These are phyloP conservation scores for Azemiops feae DNA, from an alignment of 2,113 vertebrate species.

Conservation along the genomic window DNA sequence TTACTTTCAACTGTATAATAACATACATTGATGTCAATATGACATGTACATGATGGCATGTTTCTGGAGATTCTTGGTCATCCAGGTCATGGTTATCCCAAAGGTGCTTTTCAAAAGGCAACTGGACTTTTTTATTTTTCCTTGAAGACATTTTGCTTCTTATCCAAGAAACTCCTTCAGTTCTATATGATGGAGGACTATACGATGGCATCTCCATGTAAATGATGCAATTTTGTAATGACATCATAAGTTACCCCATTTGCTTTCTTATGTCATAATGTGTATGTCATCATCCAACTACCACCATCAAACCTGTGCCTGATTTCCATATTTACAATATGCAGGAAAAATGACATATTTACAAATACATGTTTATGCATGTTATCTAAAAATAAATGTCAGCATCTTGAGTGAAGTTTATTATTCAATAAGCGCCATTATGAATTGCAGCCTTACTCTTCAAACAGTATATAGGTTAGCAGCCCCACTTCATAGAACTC, in stretches of 20 bases:
- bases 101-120: too few relatives aligned
- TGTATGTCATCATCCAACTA: neutral
- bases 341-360: accelerated
- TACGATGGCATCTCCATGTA: neutral
- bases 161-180: too few relatives aligned
- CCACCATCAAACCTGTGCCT: neutral
- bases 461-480: neutral
- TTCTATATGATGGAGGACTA: too few relatives aligned
- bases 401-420: neutral
- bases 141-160: too few relatives aligned
- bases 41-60: neutral
- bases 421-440: neutral
- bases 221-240: neutral
- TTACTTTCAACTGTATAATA: neutral
- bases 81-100: neutral
- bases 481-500: neutral
- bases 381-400: neutral
- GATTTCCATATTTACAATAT: neutral
- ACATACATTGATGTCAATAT: neutral
- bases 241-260: neutral
- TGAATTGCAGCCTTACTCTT: neutral
- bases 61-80: neutral
- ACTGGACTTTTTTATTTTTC: too few relatives aligned
- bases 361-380: neutral
- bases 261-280: neutral